Conservation (phyloP, 2,797 vertebrate species). For the Bradypus variegatus region DNA sequence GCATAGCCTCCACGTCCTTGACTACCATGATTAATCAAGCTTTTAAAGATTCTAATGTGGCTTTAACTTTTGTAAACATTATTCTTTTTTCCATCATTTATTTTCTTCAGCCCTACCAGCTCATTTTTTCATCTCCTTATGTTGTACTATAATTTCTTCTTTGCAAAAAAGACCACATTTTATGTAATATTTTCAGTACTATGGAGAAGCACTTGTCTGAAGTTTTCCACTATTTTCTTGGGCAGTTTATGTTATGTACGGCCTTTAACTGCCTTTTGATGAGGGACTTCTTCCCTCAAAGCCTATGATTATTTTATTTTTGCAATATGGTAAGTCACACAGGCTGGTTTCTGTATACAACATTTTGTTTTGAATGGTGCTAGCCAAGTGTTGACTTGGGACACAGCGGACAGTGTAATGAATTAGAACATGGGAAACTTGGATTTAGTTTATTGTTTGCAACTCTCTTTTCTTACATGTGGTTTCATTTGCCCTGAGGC, state of each 20-base stretch:
- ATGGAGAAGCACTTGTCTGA: background rate
- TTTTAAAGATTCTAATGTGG: background rate
- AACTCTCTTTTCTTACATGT: rapidly evolving
- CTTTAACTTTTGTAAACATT: background rate
- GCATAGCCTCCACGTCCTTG: background rate
- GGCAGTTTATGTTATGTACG: too few species aligned
- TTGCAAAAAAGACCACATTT: background rate
- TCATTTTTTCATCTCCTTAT: background rate
- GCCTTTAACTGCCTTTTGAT: background rate
- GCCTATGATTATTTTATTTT: background rate
- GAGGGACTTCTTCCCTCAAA: background rate
- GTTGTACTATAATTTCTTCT: background rate
- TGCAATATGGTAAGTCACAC: background rate
- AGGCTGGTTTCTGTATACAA: rapidly evolving
- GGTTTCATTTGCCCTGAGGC: background rate
- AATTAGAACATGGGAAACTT: rapidly evolving
- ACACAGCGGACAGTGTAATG: background rate
- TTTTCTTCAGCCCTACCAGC: background rate
- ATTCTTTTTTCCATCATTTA: background rate
- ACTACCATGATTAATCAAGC: background rate
- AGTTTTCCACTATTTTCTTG: background rate
- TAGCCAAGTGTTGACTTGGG: background rate
- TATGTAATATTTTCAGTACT: background rate
- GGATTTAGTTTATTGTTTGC: background rate
- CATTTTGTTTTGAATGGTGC: background rate